Percentiles rank a stretch among this genome's conserved stretches.
These are phyloP conservation scores for Holothuria leucospilota DNA, from an alignment of 53 echinoderm and acorn worm species.

Conservation along the genomic window DNA sequence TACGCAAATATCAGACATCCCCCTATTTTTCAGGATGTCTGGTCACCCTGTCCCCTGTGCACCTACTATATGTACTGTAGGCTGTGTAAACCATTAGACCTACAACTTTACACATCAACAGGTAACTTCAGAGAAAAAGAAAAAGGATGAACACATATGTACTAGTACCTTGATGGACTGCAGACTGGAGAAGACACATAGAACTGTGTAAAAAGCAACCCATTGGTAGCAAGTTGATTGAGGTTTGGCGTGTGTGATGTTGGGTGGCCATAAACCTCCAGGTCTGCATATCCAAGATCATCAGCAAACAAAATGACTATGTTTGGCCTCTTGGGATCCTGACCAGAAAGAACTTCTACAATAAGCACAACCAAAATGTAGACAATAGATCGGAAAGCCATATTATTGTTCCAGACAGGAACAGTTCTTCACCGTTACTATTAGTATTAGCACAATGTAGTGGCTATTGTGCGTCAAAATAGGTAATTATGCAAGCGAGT, in stretches of 20 bases:
- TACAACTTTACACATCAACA: no score
- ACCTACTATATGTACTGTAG: no score
- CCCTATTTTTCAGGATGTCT: no score
- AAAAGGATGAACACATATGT: no score
- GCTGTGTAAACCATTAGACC: no score
- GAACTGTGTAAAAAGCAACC: constrained; percentile 93
- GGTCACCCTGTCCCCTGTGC: no score
- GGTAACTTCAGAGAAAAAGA: no score
- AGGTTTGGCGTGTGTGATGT: constrained; percentile 87
- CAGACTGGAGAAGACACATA: constrained; percentile 85
- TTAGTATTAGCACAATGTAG: no score
- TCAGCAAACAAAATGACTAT: constrained; percentile 92
- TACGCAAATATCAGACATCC: no score
- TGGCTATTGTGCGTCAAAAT: no score
- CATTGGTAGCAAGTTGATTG: constrained; percentile 71
- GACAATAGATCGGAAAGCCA: background rate
- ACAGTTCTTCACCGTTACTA: no score
- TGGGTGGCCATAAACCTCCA: constrained; percentile 90
- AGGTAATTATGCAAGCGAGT: no score
- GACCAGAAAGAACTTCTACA: background rate
- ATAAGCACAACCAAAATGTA: background rate
- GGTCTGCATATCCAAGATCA: constrained; percentile 90
- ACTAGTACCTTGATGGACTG: constrained; percentile 84
- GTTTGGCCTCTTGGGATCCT: constrained; percentile 67
- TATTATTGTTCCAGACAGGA: background rate